Evolutionary conservation across 2,113 vertebrate genomes (phyloP).

Genomic region (Sialia sialis): DNA sequence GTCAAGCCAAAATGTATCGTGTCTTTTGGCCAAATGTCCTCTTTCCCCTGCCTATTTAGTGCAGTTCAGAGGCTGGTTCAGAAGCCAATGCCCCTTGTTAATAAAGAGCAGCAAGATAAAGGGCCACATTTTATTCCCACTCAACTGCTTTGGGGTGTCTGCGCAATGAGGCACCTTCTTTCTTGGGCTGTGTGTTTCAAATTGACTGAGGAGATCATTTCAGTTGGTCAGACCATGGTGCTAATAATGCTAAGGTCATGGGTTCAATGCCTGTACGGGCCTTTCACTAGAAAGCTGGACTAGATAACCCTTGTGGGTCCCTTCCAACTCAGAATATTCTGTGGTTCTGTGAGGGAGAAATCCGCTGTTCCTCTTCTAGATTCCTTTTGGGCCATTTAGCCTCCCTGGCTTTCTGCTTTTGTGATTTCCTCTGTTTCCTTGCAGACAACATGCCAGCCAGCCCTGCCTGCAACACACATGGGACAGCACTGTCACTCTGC

Average conservation of each 20-base stretch:
- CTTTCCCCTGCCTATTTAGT: neutral
- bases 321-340: neutral
- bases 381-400: neutral
- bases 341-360: neutral
- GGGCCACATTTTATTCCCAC: neutral
- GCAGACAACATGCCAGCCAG: neutral
- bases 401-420: neutral
- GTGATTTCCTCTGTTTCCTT: neutral
- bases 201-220: neutral
- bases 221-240: neutral
- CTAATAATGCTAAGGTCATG: neutral
- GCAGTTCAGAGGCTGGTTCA: accelerated
- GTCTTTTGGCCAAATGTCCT: neutral
- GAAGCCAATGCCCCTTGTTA: neutral
- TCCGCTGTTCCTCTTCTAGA: neutral
- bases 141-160: neutral
- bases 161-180: neutral
- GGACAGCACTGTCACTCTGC: neutral
- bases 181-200: neutral
- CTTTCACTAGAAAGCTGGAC: neutral
- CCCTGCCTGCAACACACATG: accelerated
- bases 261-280: neutral
- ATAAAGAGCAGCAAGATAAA: neutral
- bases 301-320: neutral
- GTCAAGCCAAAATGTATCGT: neutral